A percentile compares a stretch with the other conserved stretches of the same genome.
Conservation (phyloP, 2,797 vertebrate genomes). For the Microctenopoma lineatum region DNA sequence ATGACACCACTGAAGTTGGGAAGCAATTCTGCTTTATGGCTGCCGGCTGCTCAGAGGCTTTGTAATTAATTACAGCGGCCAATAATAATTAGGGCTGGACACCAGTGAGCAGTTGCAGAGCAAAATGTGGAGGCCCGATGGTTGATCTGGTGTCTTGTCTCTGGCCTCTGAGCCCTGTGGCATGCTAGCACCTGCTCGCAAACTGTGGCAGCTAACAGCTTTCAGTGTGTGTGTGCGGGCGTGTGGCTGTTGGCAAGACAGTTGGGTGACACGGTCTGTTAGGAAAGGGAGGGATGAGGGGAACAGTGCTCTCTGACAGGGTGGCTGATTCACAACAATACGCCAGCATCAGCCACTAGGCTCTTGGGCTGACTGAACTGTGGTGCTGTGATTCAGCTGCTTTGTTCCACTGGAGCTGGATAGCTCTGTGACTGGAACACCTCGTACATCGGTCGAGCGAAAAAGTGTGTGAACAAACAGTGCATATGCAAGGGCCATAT, state of each 20-base stretch:
- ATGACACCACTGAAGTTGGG: constrained; percentile 36
- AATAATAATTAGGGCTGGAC: constrained; percentile 72
- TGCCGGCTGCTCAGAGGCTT: constrained; percentile 43
- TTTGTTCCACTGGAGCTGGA: constrained; percentile 39
- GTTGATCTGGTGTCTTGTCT: constrained; percentile 52
- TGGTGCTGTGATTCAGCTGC: constrained; percentile 53
- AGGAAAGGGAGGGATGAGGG: constrained; percentile 44
- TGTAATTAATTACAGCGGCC: constrained; percentile 76
- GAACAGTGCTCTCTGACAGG: constrained; percentile 38
- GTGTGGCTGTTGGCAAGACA: constrained; percentile 39
- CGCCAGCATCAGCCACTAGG: constrained; percentile 43
- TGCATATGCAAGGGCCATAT: constrained; percentile 8
- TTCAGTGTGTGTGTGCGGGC: constrained; percentile 24
- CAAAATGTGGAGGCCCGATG: constrained; percentile 58
- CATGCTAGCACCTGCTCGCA: constrained; percentile 71
- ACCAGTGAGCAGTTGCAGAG: constrained; percentile 35
- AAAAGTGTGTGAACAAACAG: constrained; percentile 31
- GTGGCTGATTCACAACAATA: constrained; percentile 62
- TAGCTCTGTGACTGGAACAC: constrained; percentile 11
- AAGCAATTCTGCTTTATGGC: constrained; percentile 57
- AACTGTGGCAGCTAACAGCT: constrained; percentile 56
- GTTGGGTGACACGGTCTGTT: constrained; percentile 57
- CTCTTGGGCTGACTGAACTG: constrained; percentile 44
- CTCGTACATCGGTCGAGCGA: constrained; percentile 2
- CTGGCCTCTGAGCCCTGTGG: constrained; percentile 49